Evolutionary conservation across 2,113 vertebrate species (phyloP).

Genomic region (Triplophysa siluroides): DNA sequence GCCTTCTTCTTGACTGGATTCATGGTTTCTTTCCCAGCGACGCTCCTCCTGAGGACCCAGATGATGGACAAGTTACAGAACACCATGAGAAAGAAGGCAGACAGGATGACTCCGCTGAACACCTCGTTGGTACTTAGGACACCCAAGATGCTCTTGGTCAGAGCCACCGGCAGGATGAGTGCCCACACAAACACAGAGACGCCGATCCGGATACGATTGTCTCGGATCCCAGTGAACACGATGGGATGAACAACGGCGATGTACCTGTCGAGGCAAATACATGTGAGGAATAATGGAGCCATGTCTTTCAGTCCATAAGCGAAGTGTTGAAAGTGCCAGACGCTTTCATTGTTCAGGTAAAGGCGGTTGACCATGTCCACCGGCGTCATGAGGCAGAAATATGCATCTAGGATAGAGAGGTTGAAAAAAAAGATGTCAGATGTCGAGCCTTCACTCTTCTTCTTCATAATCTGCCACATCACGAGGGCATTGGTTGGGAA

Average conservation of each 20-base stretch:
- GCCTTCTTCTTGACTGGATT: constrained; percentile 75
- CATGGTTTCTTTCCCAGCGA: constrained; percentile 71
- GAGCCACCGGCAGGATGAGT: constrained; percentile 60
- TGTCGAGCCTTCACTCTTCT: constrained; percentile 65
- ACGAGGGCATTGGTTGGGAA: constrained; percentile 70
- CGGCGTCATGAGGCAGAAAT: constrained; percentile 72
- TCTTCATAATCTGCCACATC: constrained; percentile 67
- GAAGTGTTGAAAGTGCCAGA: constrained; percentile 70
- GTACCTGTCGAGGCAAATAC: constrained; percentile 75
- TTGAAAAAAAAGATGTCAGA: constrained; percentile 73
- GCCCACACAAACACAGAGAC: constrained; percentile 64
- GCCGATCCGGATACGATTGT: constrained; percentile 62
- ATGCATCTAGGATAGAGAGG: constrained; percentile 70
- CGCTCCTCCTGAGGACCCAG: constrained; percentile 71
- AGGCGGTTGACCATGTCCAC: constrained; percentile 68
- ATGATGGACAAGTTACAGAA: constrained; percentile 75
- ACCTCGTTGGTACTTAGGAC: constrained; percentile 28
- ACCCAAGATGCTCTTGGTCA: constrained; percentile 62
- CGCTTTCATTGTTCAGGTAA: constrained; percentile 49
- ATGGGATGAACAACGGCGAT: constrained; percentile 73
- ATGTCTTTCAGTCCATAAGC: constrained; percentile 72
- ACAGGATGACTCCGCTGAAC: constrained; percentile 71
- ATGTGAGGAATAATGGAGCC: constrained; percentile 68
- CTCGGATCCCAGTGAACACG: constrained; percentile 62
- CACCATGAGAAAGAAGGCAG: constrained; percentile 70